Evolutionary conservation across 1,140 invertebrate genomes (phyloP), one percentile per base, ranked within the genome.

Genomic region (Nautilus pompilius): DNA sequence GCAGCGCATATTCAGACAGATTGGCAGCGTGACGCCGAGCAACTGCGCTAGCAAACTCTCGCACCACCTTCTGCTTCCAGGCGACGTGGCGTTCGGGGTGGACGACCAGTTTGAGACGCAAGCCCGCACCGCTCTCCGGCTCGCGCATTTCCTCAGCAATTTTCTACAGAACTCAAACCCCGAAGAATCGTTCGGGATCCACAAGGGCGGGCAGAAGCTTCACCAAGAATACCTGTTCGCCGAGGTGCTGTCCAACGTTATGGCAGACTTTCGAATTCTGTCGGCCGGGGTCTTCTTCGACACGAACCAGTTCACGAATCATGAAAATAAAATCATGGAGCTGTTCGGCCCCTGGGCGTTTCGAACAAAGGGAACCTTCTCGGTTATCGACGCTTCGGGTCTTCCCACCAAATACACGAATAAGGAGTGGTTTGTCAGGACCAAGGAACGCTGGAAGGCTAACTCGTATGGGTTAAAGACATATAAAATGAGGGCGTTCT

Each of bases 241-340:
- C 0, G 81, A 82, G 63, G 96, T 94, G 0, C 76, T 98, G 8
- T 89, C 95, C n/a, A 85, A 96, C 53, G 88, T 98, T 0, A 87
- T 97, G 69, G 94, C 93, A 22, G 92, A 98, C 80, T 67, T 71
- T 49, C 90, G 82, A 57, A 91, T 98, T 66, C 93, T 91, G 89
- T 91, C 92, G 5, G 91, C 92, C 58, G 93, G 93, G 17, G 91
- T 91, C 24, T 96, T 90, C 76, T 99, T 94, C 91, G 94, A 97
- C 76, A 87, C 91, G 51, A 94, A 96, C 76, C 95, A 96, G 82
- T 98, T 98, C 77, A 91, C 67, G 93, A 93, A 24, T 88, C 90
- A 48, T 13, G 60, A 70, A 41, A 66, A 56, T 45, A 48, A 60
- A n/a, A 17, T 36, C 2, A 61, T 68, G 15, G 73, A 76, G 55